phyloP scores from a whole-genome alignment of 2,888 invertebrate genomes.

The Meta bourneti region DNA sequence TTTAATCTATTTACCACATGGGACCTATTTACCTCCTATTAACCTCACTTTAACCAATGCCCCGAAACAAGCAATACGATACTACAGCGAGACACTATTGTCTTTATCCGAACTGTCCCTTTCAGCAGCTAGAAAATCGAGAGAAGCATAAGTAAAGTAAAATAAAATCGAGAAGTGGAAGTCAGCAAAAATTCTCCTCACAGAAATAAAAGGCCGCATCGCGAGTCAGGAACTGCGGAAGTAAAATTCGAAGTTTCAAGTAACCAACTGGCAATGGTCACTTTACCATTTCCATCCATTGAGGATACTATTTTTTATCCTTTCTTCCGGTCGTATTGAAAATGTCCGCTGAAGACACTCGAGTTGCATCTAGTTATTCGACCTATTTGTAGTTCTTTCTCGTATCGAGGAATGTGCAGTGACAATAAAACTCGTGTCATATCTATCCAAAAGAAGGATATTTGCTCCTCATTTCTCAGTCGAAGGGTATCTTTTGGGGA shows the following conservation, averaged over 20 bases:
- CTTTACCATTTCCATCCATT: slow-evolving; percentile 50
- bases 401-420: slow-evolving; percentile 7
- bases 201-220: slow-evolving; percentile 13
- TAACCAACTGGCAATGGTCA: slow-evolving; percentile 52
- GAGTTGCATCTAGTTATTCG: slow-evolving; percentile 42
- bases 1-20: too few relatives aligned
- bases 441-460: slow-evolving; percentile 44
- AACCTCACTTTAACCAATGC: neutral
- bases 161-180: neutral
- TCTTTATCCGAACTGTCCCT: neutral
- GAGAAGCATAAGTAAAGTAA: neutral
- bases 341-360: slow-evolving; percentile 7
- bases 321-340: slow-evolving; percentile 26
- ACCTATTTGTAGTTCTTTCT: slow-evolving; percentile 31
- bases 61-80: neutral
- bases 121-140: neutral
- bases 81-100: neutral
- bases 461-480: slow-evolving; percentile 42
- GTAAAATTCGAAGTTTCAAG: slow-evolving; percentile 67
- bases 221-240: slow-evolving; percentile 49
- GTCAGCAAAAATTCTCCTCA: slow-evolving; percentile 32
- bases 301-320: slow-evolving; percentile 8
- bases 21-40: too few relatives aligned
- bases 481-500: slow-evolving; percentile 19
- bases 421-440: slow-evolving; percentile 48